Percentiles rank a stretch among this genome's conserved stretches.
Evolutionary conservation across 2,888 invertebrate species (phyloP).

Genomic region (Pristionchus exspectatus): DNA sequence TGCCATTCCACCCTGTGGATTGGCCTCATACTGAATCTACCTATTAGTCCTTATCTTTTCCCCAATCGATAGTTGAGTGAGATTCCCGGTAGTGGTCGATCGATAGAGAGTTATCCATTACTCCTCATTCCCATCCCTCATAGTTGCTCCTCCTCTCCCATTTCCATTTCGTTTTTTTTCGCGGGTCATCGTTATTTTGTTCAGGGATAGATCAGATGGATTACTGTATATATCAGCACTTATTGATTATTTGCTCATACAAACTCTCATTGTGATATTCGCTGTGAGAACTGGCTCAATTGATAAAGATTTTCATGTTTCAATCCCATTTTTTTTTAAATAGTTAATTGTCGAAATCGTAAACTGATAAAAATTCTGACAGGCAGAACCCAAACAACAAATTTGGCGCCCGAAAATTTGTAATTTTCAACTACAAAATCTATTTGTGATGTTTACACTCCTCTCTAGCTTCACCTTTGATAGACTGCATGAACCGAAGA

Average conservation of each 20-base stretch:
- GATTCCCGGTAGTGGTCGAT: background rate
- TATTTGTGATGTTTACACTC: background rate
- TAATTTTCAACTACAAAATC: background rate
- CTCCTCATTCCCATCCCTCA: background rate
- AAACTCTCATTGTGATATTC: conserved; percentile 22
- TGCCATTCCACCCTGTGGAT: background rate
- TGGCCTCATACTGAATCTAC: background rate
- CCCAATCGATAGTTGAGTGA: conserved; percentile 18
- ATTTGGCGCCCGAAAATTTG: too few species aligned
- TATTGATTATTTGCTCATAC: conserved; percentile 37
- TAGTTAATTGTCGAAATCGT: background rate
- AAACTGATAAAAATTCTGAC: background rate
- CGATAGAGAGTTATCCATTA: conserved; percentile 26
- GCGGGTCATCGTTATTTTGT: conserved; percentile 1
- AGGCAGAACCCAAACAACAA: background rate
- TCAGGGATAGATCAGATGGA: conserved; percentile 51
- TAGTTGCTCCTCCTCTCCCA: background rate
- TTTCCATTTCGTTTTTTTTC: conserved; percentile 5
- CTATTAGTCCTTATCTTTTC: background rate
- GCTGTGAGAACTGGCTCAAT: conserved; percentile 28
- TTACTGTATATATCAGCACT: conserved; percentile 45
- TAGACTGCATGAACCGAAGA: background rate
- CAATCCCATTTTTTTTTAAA: background rate
- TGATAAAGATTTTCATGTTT: conserved; percentile 4
- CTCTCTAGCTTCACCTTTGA: background rate